Evolutionary conservation across 2,797 vertebrate genomes (phyloP), one percentile per base, ranked within the genome.

Genomic region (Phoebastria nigripes): DNA sequence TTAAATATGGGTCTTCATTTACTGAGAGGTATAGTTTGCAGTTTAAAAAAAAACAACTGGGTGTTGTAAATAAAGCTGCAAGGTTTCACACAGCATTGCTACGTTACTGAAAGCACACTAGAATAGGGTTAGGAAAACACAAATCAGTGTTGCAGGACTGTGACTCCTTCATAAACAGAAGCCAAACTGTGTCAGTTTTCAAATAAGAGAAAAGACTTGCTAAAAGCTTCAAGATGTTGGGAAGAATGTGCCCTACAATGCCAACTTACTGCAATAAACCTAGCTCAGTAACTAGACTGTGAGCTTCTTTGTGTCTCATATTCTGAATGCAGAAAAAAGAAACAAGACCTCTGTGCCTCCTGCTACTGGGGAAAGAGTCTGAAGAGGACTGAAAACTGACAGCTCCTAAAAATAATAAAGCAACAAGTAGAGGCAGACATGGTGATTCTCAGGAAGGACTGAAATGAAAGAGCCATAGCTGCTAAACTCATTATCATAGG

Each of bases 191-290:
- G 56, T 82, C 37, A 89, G 96, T 89, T 95, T 92, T 96, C 49
- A 31, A 94, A 87, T 95, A 95, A 89, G 90, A 81, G 92, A 96
- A 97, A 95, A 97, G 88, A 90, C 93, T 96, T 83, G 74, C 95
- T 98, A 97, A 98, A 98, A 97, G 97, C 97, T 96, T 96, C 97
- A 82, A 91, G 94, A 93, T 66, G 81, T 96, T 89, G 89, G 91
- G 95, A 96, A 97, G 96, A 97, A 97, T 93, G 96, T 95, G 96
- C 96, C 96, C 96, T 87, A 71, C 67, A 71, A 94, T 93, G 89
- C 82, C 96, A 96, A 88, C 90, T 94, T 86, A 84, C 41, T 90
- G 96, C 97, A 90, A 92, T 93, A 94, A 97, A 97, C 94, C 87
- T 61, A 46, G 91, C 92, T 95, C 91, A 87, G 86, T 74, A 83